Evolutionary conservation across 2,797 vertebrate genomes (phyloP).

Genomic region (Channa striata): DNA sequence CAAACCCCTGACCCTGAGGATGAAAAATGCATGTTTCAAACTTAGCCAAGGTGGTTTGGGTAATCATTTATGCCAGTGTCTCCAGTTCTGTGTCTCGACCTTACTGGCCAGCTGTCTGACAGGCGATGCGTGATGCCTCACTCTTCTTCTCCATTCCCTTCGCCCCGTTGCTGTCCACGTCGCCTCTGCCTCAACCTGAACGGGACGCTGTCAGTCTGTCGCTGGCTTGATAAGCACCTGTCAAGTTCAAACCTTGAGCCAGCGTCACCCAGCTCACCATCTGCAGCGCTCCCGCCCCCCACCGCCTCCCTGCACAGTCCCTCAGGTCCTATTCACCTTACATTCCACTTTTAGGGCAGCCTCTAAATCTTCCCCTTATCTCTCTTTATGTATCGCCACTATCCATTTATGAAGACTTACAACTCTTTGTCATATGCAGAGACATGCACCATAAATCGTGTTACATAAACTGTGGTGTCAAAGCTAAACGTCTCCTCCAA

Average conservation of each 20-base stretch:
- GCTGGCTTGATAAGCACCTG: conserved; percentile 72
- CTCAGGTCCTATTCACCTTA: conserved; percentile 31
- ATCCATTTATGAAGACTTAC: conserved; percentile 38
- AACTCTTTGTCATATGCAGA: conserved; percentile 41
- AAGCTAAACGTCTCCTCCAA: conserved; percentile 24
- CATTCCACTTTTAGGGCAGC: conserved; percentile 33
- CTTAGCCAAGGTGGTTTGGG: conserved; percentile 70
- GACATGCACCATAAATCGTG: conserved; percentile 26
- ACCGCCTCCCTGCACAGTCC: conserved; percentile 9
- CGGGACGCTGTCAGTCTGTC: conserved; percentile 53
- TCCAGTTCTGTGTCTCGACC: conserved; percentile 69
- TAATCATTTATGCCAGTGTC: conserved; percentile 80
- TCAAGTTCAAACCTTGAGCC: conserved; percentile 73
- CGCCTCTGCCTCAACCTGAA: conserved; percentile 24
- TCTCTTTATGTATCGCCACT: conserved; percentile 4
- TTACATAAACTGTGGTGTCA: conserved; percentile 3
- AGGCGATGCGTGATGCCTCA: conserved; percentile 73
- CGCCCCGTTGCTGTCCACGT: conserved; percentile 25
- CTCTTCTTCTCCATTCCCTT: neutral
- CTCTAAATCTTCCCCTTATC: conserved; percentile 41
- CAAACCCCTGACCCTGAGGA: conserved; percentile 76
- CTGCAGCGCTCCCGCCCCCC: conserved; percentile 4
- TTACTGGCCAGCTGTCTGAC: conserved; percentile 74
- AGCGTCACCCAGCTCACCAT: conserved; percentile 34
- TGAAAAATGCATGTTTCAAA: conserved; percentile 80